Evolutionary conservation across 2,797 vertebrate genomes (phyloP).

Genomic region (Bryconaethiops microstoma): DNA sequence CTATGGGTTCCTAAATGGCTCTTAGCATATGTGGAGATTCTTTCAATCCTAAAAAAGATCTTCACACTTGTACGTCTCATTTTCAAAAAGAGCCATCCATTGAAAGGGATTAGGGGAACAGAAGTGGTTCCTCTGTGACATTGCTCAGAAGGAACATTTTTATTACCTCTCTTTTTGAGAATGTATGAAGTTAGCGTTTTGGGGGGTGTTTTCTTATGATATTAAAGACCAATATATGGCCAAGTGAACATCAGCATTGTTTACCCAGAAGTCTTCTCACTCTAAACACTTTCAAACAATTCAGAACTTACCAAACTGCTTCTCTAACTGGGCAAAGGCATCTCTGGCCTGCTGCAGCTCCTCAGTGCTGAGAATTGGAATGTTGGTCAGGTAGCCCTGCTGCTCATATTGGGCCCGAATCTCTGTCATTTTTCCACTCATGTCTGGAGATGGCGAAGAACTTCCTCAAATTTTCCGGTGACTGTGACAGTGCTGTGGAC

Average conservation of each 20-base stretch:
- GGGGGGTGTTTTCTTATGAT: no score
- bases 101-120: no score
- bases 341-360: conserved; percentile 71
- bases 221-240: background rate
- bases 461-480: conserved; percentile 21
- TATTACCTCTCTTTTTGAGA: no score
- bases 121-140: no score
- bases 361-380: conserved; percentile 68
- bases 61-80: no score
- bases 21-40: no score
- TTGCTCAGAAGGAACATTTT: no score
- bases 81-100: no score
- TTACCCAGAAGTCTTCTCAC: background rate
- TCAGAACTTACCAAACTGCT: conserved; percentile 74
- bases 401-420: conserved; percentile 68
- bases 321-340: conserved; percentile 74
- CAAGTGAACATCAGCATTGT: background rate
- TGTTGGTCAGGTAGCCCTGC: conserved; percentile 73
- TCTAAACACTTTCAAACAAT: background rate
- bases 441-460: conserved; percentile 26
- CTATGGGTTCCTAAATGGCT: no score
- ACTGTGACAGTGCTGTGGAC: background rate
- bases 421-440: conserved; percentile 34
- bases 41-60: no score
- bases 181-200: no score